Evolutionary conservation across 1,140 invertebrate species (phyloP), one percentile per base, ranked within the genome.

Genomic region (Nebria ingens): DNA sequence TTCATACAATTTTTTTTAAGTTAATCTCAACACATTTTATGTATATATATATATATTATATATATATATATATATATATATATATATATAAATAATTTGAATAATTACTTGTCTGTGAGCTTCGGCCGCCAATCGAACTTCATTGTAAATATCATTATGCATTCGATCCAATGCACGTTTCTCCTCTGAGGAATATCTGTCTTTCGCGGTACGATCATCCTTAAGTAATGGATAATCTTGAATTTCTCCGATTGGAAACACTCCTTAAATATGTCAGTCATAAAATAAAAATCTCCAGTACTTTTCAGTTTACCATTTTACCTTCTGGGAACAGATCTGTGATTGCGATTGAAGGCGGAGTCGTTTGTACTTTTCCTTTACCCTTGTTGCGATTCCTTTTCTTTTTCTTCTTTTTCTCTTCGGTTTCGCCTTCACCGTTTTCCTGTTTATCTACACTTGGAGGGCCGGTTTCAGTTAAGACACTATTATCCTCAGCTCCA

Each of bases 101-200:
- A n/a, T 52, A 23, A 50, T 58, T 65, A 78, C 77, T 74, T 93
- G 92, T 72, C 97, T 83, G 72, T 99, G 97, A 52, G 93, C 94
- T 75, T 99, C 97, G 21, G 97, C 96, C 19, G 96, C 96, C 60
- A 89, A 84, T 59, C 97, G 81, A 22, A 97, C 85, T 75, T 98
- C 94, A 67, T 93, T 89, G 67, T 98, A 98, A 61, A 94, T 87
- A 64, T 98, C 91, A 69, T 84, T 84, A 58, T 89, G 85, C 73
- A 86, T 79, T 67, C 85, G 75, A 67, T 91, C 88, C 13, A 89
- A 67, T 2, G 86, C 83, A 64, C 85, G 82, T 64, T 95, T 96
- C 67, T 98, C 97, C 71, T 97, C 94, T 65, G 82, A 88, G 0
- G 85, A 85, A 62, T 91, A 90, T 23, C 94, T 79, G 66, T 97